These are phyloP conservation scores for Catostylus mosaicus DNA, from an alignment of 30 jellyfish, hydroid and myxozoan species.

Conservation along the genomic window DNA sequence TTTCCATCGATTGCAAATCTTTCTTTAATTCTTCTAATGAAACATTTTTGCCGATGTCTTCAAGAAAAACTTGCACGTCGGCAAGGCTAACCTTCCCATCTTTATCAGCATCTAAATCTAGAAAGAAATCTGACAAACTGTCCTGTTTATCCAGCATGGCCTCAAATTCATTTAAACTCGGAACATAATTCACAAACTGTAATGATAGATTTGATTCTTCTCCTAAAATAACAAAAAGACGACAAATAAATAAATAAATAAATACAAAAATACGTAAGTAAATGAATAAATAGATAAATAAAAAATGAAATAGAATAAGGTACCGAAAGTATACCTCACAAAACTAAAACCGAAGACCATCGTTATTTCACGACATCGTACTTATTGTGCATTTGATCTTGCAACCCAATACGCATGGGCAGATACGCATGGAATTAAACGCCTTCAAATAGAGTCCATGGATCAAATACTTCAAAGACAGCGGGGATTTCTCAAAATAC, in stretches of 20 bases:
- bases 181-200: conserved; percentile 75
- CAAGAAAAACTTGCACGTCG: conserved; percentile 73
- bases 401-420: too few relatives aligned
- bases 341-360: too few relatives aligned
- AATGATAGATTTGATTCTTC: conserved; percentile 61
- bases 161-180: conserved; percentile 81
- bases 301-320: too few relatives aligned
- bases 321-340: too few relatives aligned
- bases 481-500: too few relatives aligned
- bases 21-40: conserved; percentile 64
- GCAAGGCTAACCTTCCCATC: conserved; percentile 64
- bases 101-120: conserved; percentile 67
- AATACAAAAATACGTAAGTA: neutral
- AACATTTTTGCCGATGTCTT: conserved; percentile 82
- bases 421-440: too few relatives aligned
- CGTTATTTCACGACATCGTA: too few relatives aligned
- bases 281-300: too few relatives aligned
- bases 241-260: neutral
- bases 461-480: too few relatives aligned
- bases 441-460: too few relatives aligned
- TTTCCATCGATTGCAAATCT: conserved; percentile 59
- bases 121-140: conserved; percentile 74
- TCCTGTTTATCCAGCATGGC: conserved; percentile 92
- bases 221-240: conserved; percentile 41
- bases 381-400: too few relatives aligned